phyloP scores from a whole-genome alignment of 2,888 invertebrate species.

The Aphelenchoides bicaudatus region DNA sequence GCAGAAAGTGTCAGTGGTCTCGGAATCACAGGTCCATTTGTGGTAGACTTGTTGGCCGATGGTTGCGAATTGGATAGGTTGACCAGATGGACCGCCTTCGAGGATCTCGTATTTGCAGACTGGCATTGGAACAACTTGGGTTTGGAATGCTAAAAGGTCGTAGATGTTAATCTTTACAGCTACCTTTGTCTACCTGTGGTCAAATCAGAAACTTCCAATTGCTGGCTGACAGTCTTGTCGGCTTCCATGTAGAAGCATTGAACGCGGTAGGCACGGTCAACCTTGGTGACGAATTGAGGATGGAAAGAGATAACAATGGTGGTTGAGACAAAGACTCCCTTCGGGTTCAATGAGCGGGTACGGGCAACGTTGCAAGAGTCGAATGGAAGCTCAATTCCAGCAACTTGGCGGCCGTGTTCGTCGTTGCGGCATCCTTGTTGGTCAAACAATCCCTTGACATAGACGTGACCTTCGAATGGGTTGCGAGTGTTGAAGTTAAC shows the following conservation, averaged over 20 bases:
- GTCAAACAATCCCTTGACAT: constrained; percentile 58
- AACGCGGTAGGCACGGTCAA: constrained; percentile 57
- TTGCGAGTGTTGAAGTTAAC: constrained; percentile 61
- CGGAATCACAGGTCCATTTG: constrained; percentile 60
- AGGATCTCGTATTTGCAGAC: constrained; percentile 59
- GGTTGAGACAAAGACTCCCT: constrained; percentile 58
- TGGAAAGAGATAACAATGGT: constrained; percentile 61
- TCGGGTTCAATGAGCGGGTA: constrained; percentile 59
- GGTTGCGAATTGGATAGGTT: constrained; percentile 58
- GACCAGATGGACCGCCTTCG: constrained; percentile 57
- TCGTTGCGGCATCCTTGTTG: constrained; percentile 55
- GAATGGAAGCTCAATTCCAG: constrained; percentile 59
- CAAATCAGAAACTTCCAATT: constrained; percentile 58
- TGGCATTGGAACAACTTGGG: constrained; percentile 60
- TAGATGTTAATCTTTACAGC: too few species aligned
- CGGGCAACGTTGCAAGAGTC: constrained; percentile 59
- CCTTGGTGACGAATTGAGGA: constrained; percentile 60
- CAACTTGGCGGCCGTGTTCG: constrained; percentile 56
- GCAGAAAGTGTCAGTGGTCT: constrained; percentile 59
- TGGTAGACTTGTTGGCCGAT: constrained; percentile 60
- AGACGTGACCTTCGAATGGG: constrained; percentile 53
- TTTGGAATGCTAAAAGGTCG: constrained; percentile 60
- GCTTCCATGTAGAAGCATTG: constrained; percentile 61
- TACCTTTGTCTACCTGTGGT: too few species aligned
- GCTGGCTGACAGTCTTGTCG: constrained; percentile 58